Evolutionary conservation across 2,888 invertebrate species (phyloP).

Genomic region (Chalcosyrphus nemorum): DNA sequence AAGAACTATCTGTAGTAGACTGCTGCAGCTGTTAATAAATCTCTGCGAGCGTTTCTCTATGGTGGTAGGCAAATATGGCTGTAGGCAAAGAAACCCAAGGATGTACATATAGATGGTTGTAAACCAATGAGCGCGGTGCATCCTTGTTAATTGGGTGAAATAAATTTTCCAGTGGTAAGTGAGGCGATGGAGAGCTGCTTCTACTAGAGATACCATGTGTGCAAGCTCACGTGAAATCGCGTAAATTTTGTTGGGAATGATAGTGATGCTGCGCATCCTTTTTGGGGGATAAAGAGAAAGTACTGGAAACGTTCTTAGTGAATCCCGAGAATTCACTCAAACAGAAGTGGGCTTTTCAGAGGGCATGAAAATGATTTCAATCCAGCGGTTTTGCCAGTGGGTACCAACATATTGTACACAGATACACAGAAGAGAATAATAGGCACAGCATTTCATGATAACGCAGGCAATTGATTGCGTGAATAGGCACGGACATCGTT

Average conservation of each 20-base stretch:
- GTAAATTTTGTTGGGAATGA: neutral
- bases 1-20: conserved; percentile 39
- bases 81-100: conserved; percentile 26
- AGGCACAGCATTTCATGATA: neutral
- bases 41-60: conserved; percentile 18
- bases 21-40: conserved; percentile 63
- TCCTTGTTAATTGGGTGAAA: conserved; percentile 60
- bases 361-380: conserved; percentile 24
- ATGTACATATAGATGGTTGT: conserved; percentile 23
- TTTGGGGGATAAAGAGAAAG: neutral
- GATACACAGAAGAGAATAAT: neutral
- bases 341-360: neutral
- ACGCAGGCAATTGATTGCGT: too few relatives aligned
- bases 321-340: neutral
- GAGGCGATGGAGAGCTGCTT: too few relatives aligned
- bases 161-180: conserved; percentile 29
- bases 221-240: neutral
- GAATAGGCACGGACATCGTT: too few relatives aligned
- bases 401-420: neutral
- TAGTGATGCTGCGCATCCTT: neutral
- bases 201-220: neutral
- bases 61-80: conserved; percentile 33
- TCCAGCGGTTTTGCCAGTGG: conserved; percentile 16
- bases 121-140: conserved; percentile 16
- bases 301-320: conserved; percentile 10